Evolutionary conservation across 2,888 invertebrate species (phyloP).

Genomic region (Camponotus fellah): DNA sequence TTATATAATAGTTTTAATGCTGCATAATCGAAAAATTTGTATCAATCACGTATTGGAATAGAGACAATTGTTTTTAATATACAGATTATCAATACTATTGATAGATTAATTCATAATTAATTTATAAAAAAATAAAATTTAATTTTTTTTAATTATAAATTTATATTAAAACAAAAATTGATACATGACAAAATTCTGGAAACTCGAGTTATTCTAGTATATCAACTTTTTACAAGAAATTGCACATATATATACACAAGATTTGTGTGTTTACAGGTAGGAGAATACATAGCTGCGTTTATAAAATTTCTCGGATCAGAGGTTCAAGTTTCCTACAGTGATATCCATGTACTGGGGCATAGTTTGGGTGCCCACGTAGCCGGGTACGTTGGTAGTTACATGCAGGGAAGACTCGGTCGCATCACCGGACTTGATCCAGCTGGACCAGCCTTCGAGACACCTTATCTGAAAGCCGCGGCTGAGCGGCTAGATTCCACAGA

Average conservation of each 20-base stretch:
- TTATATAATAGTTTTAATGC: too few relatives aligned
- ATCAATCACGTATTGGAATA: neutral
- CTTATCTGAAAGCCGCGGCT: conserved; percentile 78
- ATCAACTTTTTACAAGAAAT: neutral
- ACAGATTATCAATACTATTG: neutral
- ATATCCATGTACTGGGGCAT: conserved; percentile 84
- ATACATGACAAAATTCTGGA: neutral
- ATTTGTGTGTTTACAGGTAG: conserved; percentile 72
- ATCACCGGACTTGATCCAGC: conserved; percentile 90
- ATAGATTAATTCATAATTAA: neutral
- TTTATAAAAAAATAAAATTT: too few relatives aligned
- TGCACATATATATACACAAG: neutral
- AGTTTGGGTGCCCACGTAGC: conserved; percentile 85
- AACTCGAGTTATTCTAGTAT: neutral
- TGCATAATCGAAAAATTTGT: neutral
- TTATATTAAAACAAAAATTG: neutral
- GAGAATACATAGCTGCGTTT: conserved; percentile 79
- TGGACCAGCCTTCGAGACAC: conserved; percentile 88
- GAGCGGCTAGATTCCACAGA: conserved; percentile 89
- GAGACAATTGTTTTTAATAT: neutral
- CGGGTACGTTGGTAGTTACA: conserved; percentile 78
- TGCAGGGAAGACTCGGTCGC: conserved; percentile 81
- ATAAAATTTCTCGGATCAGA: conserved; percentile 79
- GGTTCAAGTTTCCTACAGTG: conserved; percentile 71
- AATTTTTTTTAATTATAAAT: too few relatives aligned